A percentile compares a stretch with the other conserved stretches of the same genome.
Evolutionary conservation across 1,140 invertebrate species (phyloP).

Genomic region (Bombus cullumanus): DNA sequence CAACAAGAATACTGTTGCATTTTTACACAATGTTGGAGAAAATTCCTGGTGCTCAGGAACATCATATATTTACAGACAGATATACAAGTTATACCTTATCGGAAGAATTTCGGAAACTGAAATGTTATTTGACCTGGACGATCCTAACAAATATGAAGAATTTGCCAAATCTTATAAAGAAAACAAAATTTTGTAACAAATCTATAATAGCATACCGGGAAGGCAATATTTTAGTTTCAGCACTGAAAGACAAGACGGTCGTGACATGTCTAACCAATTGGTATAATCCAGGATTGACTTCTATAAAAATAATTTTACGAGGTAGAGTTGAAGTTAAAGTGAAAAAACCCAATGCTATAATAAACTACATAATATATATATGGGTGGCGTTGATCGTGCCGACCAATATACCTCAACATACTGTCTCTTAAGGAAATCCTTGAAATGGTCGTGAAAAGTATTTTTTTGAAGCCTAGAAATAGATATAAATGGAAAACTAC

Average conservation of each 20-base stretch:
- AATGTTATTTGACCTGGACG: neutral
- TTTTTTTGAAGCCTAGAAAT: neutral
- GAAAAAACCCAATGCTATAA: neutral
- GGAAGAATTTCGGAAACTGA: too few species aligned
- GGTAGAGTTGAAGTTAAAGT: neutral
- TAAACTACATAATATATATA: neutral
- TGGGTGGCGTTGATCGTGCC: neutral
- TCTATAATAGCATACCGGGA: neutral
- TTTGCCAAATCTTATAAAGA: constrained; percentile 47
- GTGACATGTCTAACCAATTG: neutral
- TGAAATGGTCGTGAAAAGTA: neutral
- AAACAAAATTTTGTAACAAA: constrained; percentile 30
- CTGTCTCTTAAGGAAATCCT: neutral
- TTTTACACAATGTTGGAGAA: too few species aligned
- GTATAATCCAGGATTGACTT: neutral
- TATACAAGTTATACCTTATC: too few species aligned
- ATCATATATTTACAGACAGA: too few species aligned
- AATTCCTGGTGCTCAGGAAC: too few species aligned
- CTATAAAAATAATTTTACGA: neutral
- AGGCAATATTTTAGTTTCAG: neutral
- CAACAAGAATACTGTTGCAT: too few species aligned
- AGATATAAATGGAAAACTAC: neutral
- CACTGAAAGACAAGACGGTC: neutral
- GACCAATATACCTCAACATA: neutral
- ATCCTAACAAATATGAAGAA: constrained; percentile 58